Conservation (phyloP, 2,797 vertebrate genomes). For the Esox masquinongy region DNA sequence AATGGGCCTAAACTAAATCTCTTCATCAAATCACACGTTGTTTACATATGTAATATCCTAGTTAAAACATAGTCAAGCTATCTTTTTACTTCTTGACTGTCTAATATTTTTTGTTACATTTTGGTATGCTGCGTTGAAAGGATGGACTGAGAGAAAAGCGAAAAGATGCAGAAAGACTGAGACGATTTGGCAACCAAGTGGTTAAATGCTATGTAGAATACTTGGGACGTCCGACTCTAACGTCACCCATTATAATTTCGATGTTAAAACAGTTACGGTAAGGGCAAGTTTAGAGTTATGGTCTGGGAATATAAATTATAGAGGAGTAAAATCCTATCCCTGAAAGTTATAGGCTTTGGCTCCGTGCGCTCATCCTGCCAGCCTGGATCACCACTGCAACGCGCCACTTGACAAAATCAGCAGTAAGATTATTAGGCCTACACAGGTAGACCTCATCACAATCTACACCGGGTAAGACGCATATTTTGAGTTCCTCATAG, state of each 20-base stretch:
- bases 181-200: constrained; percentile 31
- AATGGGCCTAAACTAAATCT: background rate
- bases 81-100: background rate
- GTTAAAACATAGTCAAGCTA: background rate
- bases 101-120: background rate
- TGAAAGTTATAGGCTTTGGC: constrained; percentile 34
- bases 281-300: too few species aligned
- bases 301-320: background rate
- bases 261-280: too few species aligned
- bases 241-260: background rate
- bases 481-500: background rate
- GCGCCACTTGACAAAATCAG: constrained; percentile 1
- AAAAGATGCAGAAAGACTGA: constrained; percentile 23
- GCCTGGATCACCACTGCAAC: constrained; percentile 1
- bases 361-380: constrained; percentile 21
- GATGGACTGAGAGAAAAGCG: background rate
- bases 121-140: background rate
- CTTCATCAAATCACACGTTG: background rate
- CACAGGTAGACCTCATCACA: background rate
- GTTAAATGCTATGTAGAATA: constrained; percentile 32
- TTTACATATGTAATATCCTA: background rate
- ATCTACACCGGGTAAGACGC: background rate
- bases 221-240: background rate
- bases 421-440: background rate
- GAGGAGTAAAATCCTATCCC: constrained; percentile 53